Evolutionary conservation across 2,888 invertebrate genomes (phyloP), one percentile per base, ranked within the genome.

Genomic region (Protonemura montana): DNA sequence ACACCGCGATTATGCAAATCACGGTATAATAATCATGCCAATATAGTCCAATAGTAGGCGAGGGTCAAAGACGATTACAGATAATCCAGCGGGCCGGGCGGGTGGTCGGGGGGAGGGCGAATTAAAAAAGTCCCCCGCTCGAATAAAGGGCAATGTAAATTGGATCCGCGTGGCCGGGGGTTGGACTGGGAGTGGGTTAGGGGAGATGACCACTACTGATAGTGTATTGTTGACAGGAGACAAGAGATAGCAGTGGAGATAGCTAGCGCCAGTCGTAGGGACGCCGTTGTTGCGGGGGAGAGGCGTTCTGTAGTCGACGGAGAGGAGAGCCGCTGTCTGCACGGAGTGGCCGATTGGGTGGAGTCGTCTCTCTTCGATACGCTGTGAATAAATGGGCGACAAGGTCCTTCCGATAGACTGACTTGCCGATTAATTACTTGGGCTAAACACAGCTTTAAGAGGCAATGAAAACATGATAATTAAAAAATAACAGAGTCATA

Each of bases 131-230:
- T 59, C 59, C 59, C 59, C 59, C 59, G 59, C 21, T 1, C 16
- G 59, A 59, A 59, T 59, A 59, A 59, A 59, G 59, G 59, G 16
- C 16, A 10, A 59, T 59, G 59, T 59, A 59, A 59, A 59, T 59
- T 59, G 59, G 59, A 59, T 59, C 16, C 13, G 21, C 21, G 59
- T 21, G n/a, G 78, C 7, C 28, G 78, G 81, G 29, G 81, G 2
- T 80, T 30, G 81, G 10, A 26, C 0, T 2, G 81, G 81, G 30
- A 16, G 82, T 29, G 30, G 35, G 83, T 25, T 25, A n/a, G 35
- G 35, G 85, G 76, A 85, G 85, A 85, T 85, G 85, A 85, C 85
- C 85, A 78, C 13, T 6, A 35, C 25, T 16, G 86, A 86, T 86
- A 86, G 86, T 82, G 86, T 59, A 81, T 21, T 29, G 81, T 76